A percentile compares a stretch with the other conserved stretches of the same genome.
Conservation (phyloP, 2,888 invertebrate species). For the Drepana falcataria region DNA sequence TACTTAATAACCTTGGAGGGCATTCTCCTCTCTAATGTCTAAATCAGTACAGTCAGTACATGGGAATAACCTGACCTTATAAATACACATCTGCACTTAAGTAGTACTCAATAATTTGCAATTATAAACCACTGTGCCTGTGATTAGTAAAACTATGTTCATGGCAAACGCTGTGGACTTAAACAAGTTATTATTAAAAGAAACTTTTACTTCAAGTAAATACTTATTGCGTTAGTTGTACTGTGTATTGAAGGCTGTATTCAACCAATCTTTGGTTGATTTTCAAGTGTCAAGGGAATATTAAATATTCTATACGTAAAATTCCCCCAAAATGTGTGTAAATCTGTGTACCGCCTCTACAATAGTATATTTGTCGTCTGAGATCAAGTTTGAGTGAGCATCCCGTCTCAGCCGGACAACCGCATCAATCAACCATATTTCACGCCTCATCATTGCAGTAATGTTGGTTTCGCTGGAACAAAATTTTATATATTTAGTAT, state of each 20-base stretch:
- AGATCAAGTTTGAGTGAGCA: constrained; percentile 57
- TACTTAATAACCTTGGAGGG: constrained; percentile 42
- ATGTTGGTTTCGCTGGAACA: constrained; percentile 51
- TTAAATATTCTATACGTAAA: neutral
- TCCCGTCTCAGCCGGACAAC: constrained; percentile 23
- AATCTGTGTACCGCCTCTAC: constrained; percentile 23
- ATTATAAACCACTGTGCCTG: too few relatives aligned
- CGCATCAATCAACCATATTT: constrained; percentile 10
- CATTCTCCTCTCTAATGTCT: constrained; percentile 25
- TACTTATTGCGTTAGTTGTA: neutral
- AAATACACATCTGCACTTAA: too few relatives aligned
- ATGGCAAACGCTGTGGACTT: too few relatives aligned
- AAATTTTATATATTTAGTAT: constrained; percentile 1
- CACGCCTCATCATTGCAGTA: constrained; percentile 40
- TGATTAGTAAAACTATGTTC: too few relatives aligned
- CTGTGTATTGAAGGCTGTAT: neutral
- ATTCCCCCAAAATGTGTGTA: constrained; percentile 11
- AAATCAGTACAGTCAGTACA: neutral
- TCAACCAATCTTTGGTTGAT: neutral
- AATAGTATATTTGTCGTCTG: constrained; percentile 53
- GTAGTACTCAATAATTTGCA: too few relatives aligned
- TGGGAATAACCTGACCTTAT: too few relatives aligned
- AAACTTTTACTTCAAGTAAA: too few relatives aligned
- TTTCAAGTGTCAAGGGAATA: neutral
- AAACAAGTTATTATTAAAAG: too few relatives aligned